Evolutionary conservation across 1,140 invertebrate genomes (phyloP), one percentile per base, ranked within the genome.

Genomic region (Samia ricini): DNA sequence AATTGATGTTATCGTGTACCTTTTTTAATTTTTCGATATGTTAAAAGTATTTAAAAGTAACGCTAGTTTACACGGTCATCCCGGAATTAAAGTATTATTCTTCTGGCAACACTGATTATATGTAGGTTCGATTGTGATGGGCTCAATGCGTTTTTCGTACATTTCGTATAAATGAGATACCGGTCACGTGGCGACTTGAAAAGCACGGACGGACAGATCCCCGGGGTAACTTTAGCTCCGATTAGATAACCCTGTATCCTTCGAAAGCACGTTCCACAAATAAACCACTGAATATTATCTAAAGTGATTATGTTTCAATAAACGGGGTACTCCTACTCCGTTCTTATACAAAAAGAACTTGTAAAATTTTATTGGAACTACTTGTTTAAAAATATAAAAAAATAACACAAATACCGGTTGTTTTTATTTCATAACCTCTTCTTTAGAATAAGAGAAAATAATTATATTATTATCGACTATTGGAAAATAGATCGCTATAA

Each of bases 341-440:
- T 77, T 81, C 78, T 85, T 89, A 82, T 89, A 89, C 83, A 87
- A 89, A 89, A 77, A 70, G 74, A 82, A 89, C 83, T 87, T 89
- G 86, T 85, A 86, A 89, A 87, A 87, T 87, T 87, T 87, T 86
- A 89, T 87, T 86, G 84, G 81, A 82, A 89, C 82, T 87, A 89
- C 80, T 89, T 89, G 86, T 89, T 89, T 89, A 89, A 89, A 89
- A 89, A 89, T 57, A 55, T 49, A 56, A 63, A 77, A 85, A 86
- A 85, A 82, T 76, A 79, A 42, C 15, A 20, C 36, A 52, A 51
- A 21, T 49, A 4, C 21, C 24, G 8, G 22, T 4, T 56, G 10
- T 56, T 56, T 29, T 36, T 26, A 26, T 24, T 56, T 21, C 19
- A 23, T 51, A 20, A 19, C 21, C 18, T 51, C 15, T 15, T 18